Conservation (phyloP, 2,888 invertebrate genomes). For the Eupithecia abbreviata region DNA sequence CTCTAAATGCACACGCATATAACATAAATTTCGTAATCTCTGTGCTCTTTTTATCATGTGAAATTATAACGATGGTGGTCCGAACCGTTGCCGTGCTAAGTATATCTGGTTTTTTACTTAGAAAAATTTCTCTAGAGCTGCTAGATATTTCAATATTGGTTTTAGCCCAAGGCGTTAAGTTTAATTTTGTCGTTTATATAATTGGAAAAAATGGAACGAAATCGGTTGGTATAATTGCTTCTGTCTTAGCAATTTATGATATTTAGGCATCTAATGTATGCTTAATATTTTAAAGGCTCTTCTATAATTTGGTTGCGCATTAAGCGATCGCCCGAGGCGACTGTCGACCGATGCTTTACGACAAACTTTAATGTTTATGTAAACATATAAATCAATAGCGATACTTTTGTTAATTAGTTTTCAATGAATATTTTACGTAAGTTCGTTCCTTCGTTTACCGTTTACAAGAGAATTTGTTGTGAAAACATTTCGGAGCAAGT, state of each 20-base stretch:
- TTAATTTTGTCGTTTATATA: slow-evolving; percentile 38
- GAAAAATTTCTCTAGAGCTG: slow-evolving; percentile 66
- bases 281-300: slow-evolving; percentile 24
- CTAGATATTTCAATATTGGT: slow-evolving; percentile 67
- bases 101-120: slow-evolving; percentile 72
- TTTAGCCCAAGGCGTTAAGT: slow-evolving; percentile 67
- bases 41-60: slow-evolving; percentile 77
- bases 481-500: slow-evolving; percentile 35
- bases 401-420: slow-evolving; percentile 67
- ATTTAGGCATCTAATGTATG: slow-evolving; percentile 34
- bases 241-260: slow-evolving; percentile 46
- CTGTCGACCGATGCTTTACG: slow-evolving; percentile 41
- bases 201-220: slow-evolving; percentile 34
- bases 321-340: slow-evolving; percentile 34
- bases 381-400: slow-evolving; percentile 56
- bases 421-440: slow-evolving; percentile 58
- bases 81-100: slow-evolving; percentile 56
- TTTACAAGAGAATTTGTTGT: slow-evolving; percentile 32
- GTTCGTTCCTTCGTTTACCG: slow-evolving; percentile 23
- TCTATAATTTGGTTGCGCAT: slow-evolving; percentile 24
- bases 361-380: slow-evolving; percentile 42
- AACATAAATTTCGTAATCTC: slow-evolving; percentile 77
- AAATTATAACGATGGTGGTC: slow-evolving; percentile 81
- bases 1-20: slow-evolving; percentile 81
- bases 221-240: slow-evolving; percentile 43